Conservation (phyloP, 2,113 vertebrate species). For the Syngnathus floridae region DNA sequence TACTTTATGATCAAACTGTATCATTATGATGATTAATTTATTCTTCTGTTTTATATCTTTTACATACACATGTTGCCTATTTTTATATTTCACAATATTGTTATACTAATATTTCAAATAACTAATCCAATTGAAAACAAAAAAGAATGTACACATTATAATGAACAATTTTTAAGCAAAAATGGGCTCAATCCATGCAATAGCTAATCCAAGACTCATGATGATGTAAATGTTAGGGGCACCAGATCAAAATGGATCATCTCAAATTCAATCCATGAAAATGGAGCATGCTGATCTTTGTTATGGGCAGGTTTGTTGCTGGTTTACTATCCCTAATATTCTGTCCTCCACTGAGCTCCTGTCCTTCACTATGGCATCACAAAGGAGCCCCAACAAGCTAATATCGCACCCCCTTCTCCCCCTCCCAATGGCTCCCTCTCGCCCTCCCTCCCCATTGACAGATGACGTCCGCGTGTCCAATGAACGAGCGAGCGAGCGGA, state of each 20-base stretch:
- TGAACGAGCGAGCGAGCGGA: conserved; percentile 22
- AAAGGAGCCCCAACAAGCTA: conserved; percentile 23
- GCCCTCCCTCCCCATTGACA: conserved; percentile 61
- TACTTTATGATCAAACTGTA: no score
- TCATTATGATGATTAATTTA: no score
- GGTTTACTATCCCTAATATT: not conserved
- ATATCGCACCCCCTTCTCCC: not conserved
- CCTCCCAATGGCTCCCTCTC: not conserved
- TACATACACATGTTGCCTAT: no score
- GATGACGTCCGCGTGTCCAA: conserved; percentile 67
- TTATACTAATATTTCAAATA: no score
- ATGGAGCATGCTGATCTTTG: not conserved
- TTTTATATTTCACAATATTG: no score
- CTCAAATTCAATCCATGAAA: not conserved
- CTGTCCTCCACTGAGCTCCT: not conserved
- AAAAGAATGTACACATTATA: no score
- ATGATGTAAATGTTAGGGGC: not conserved
- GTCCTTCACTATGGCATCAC: conserved; percentile 32
- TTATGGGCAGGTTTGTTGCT: not conserved
- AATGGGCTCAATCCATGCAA: no score
- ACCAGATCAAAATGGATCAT: not conserved
- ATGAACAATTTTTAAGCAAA: no score
- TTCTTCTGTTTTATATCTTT: no score
- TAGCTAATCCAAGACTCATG: not conserved
- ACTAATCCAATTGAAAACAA: no score